Conservation (phyloP, 2,113 vertebrate species). For the Psammodynastes pulverulentus region DNA sequence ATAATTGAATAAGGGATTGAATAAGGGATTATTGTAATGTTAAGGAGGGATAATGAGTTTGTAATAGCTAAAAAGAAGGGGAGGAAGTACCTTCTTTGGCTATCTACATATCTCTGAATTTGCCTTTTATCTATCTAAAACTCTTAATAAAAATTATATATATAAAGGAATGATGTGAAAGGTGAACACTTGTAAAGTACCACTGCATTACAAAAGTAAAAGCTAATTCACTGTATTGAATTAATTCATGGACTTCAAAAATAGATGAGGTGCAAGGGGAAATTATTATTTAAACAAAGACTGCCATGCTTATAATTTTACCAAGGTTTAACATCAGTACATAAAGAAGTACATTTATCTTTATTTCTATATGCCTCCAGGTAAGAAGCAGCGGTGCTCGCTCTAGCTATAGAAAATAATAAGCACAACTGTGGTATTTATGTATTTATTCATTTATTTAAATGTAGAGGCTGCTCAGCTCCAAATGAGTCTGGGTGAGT, state of each 20-base stretch:
- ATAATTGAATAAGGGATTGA: background rate
- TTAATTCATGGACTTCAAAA: background rate
- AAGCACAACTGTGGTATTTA: background rate
- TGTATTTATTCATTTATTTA: background rate
- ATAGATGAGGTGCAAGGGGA: background rate
- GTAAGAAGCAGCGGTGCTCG: background rate
- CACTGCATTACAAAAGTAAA: background rate
- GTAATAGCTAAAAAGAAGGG: background rate
- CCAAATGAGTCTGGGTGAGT: background rate
- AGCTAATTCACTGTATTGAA: background rate
- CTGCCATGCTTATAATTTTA: background rate
- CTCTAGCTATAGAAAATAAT: background rate
- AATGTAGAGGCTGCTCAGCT: background rate
- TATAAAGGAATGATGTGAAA: background rate
- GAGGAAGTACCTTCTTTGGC: background rate
- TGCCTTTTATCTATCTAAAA: background rate
- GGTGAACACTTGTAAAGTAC: conserved; percentile 4
- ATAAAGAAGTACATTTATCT: background rate
- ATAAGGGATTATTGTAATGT: background rate
- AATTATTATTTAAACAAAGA: background rate
- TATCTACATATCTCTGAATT: background rate
- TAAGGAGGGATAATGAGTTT: background rate
- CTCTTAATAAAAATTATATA: background rate
- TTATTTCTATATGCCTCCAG: background rate
- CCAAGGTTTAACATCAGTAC: background rate